Percentiles rank a stretch among this genome's conserved stretches.
Evolutionary conservation across 2,888 invertebrate species (phyloP).

Genomic region (Diaphora mendica): DNA sequence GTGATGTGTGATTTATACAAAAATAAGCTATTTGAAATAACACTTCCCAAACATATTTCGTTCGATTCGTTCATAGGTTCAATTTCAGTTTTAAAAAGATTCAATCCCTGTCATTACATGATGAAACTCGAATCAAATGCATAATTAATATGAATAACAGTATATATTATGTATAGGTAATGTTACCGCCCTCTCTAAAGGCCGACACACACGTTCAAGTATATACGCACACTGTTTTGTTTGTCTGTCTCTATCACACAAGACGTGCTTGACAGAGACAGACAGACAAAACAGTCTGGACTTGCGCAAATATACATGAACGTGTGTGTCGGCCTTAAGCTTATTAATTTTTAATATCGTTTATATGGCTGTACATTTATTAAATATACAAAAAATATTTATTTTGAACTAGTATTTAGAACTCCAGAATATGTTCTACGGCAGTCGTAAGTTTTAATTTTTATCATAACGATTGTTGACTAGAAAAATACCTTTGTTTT

Average conservation of each 20-base stretch:
- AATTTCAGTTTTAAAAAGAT: neutral
- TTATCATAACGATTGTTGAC: slow-evolving; percentile 39
- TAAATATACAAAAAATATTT: slow-evolving; percentile 9
- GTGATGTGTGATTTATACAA: neutral
- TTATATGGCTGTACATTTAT: neutral
- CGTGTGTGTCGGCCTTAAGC: too few species aligned
- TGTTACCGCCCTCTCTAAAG: neutral
- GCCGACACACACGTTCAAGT: too few species aligned
- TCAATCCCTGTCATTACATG: neutral
- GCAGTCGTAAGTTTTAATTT: slow-evolving; percentile 30
- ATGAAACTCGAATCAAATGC: neutral
- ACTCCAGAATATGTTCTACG: slow-evolving; percentile 21
- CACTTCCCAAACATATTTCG: neutral
- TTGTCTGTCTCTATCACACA: too few species aligned
- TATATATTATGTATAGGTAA: neutral
- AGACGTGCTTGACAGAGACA: too few species aligned
- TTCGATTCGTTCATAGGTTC: neutral
- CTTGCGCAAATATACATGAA: too few species aligned
- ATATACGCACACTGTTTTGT: too few species aligned
- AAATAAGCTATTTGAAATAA: neutral
- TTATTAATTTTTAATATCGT: neutral
- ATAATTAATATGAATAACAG: neutral
- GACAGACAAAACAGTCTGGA: too few species aligned
- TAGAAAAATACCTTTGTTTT: slow-evolving; percentile 53
- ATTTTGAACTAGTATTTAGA: slow-evolving; percentile 7